Conservation (phyloP, 2,113 vertebrate species). For the Peromyscus californicus region DNA sequence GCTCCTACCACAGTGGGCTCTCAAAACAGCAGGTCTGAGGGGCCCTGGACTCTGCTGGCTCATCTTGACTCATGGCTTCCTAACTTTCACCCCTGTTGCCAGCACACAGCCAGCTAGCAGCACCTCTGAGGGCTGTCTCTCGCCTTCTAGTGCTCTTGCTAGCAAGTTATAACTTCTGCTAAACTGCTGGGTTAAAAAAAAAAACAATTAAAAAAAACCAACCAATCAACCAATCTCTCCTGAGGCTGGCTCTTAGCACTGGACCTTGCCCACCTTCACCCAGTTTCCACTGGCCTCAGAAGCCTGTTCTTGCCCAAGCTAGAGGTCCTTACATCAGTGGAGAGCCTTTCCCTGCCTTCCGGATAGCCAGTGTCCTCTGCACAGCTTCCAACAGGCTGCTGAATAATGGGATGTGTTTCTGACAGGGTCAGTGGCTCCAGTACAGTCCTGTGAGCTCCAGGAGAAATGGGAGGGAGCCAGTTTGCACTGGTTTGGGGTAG, state of each 20-base stretch:
- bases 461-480: background rate
- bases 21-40: background rate
- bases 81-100: fast-evolving
- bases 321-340: fast-evolving
- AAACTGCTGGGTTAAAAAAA: background rate
- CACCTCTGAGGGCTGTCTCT: fast-evolving
- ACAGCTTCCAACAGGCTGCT: too few species aligned
- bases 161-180: background rate
- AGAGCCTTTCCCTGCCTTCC: fast-evolving
- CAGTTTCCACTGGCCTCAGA: background rate
- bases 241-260: background rate
- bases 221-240: background rate
- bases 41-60: background rate
- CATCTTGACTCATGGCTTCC: background rate
- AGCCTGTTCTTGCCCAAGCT: background rate
- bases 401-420: background rate
- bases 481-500: background rate
- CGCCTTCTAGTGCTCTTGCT: fast-evolving
- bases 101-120: fast-evolving
- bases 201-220: too few species aligned
- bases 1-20: fast-evolving
- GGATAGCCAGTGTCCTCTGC: background rate
- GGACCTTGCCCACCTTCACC: background rate
- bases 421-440: background rate
- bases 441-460: fast-evolving